Conservation (phyloP, 2,888 invertebrate species). For the Onchidella celtica region DNA sequence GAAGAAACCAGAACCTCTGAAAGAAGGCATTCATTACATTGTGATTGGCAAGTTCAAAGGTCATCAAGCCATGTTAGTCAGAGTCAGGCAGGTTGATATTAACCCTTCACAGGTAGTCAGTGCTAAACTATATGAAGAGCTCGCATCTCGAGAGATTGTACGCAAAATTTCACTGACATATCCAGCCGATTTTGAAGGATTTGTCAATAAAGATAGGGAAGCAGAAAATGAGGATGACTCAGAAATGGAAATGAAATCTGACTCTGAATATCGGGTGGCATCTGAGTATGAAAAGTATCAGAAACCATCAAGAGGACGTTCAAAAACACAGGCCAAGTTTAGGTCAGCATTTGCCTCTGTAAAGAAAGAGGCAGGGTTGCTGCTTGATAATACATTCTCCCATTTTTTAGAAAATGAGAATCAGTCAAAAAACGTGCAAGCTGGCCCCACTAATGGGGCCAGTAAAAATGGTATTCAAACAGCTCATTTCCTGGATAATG, state of each 20-base stretch:
- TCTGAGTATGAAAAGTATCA: neutral
- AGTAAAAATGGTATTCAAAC: slow-evolving; percentile 8
- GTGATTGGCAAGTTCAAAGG: slow-evolving; percentile 71
- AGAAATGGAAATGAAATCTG: neutral
- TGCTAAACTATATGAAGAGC: slow-evolving; percentile 28
- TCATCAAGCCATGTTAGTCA: slow-evolving; percentile 67
- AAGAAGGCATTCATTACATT: slow-evolving; percentile 64
- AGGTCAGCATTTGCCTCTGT: neutral
- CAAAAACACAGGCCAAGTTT: neutral
- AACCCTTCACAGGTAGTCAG: slow-evolving; percentile 28
- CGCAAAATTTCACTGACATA: neutral
- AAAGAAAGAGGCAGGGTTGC: neutral
- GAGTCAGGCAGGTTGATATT: slow-evolving; percentile 57
- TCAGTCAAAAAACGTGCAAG: slow-evolving; percentile 32
- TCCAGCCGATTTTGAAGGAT: neutral
- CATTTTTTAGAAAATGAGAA: slow-evolving; percentile 7
- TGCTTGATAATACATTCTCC: neutral
- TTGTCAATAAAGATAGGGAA: neutral
- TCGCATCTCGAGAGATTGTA: slow-evolving; percentile 30
- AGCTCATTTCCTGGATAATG: neutral
- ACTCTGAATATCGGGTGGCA: neutral
- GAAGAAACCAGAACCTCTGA: slow-evolving; percentile 20
- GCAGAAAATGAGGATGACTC: neutral
- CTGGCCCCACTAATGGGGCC: slow-evolving; percentile 36
- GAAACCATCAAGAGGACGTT: slow-evolving; percentile 5